Evolutionary conservation across 2,113 vertebrate genomes (phyloP).

Genomic region (Monopterus albus): DNA sequence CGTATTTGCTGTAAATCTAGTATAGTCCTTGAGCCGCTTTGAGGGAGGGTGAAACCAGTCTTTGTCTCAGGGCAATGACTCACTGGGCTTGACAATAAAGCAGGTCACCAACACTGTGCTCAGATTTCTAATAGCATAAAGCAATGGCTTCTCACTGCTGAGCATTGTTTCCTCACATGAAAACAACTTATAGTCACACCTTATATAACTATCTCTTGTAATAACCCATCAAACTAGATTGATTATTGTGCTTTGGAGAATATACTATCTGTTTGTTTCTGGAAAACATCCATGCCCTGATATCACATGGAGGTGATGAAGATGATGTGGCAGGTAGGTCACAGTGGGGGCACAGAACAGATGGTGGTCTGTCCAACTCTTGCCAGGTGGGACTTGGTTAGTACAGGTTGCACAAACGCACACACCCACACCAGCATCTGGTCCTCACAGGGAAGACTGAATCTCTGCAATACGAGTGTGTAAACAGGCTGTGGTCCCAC

Average conservation of each 20-base stretch:
- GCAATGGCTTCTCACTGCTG: constrained; percentile 3
- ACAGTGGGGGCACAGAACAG: constrained; percentile 59
- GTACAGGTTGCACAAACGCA: constrained; percentile 44
- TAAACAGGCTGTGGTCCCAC: no score
- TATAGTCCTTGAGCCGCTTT: constrained; percentile 53
- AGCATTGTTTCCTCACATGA: constrained; percentile 3
- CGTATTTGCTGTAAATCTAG: constrained; percentile 58
- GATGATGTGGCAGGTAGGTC: constrained; percentile 60
- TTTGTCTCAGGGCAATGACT: constrained; percentile 52
- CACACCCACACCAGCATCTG: constrained; percentile 15
- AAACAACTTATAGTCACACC: constrained; percentile 20
- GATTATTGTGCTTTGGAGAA: constrained; percentile 13
- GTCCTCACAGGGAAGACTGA: no score
- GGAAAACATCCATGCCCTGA: constrained; percentile 13
- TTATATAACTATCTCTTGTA: constrained; percentile 27
- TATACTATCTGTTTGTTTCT: constrained; percentile 18
- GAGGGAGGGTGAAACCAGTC: constrained; percentile 30
- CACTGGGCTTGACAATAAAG: constrained; percentile 28
- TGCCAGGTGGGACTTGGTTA: constrained; percentile 51
- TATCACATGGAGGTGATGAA: constrained; percentile 41
- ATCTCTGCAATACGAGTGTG: no score
- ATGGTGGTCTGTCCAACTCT: constrained; percentile 71
- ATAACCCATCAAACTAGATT: constrained; percentile 24
- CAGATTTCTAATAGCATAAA: constrained; percentile 11
- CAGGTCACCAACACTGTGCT: constrained; percentile 27